A percentile compares a stretch with the other conserved stretches of the same genome.
phyloP scores from a whole-genome alignment of 2,888 invertebrate species.

The Agrotis puta region DNA sequence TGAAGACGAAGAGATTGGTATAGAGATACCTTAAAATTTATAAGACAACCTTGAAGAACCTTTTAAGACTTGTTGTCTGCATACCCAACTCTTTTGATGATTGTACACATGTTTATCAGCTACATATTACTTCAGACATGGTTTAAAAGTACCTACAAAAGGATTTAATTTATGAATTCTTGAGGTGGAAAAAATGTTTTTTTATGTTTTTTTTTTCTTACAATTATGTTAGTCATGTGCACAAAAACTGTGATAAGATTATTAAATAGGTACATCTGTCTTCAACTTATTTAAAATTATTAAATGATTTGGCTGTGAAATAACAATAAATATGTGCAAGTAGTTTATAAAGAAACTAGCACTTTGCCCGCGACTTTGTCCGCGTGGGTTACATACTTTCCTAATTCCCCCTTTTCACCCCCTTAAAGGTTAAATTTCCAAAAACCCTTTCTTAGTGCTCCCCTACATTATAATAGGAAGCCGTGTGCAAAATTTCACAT shows the following conservation, averaged over 20 bases:
- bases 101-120: slow-evolving; percentile 12
- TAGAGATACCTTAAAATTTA: no score
- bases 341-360: neutral
- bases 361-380: no score
- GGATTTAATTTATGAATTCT: neutral
- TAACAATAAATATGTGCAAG: neutral
- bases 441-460: no score
- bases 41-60: no score
- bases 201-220: neutral
- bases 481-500: no score
- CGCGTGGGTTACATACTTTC: no score
- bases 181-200: slow-evolving; percentile 4
- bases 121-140: slow-evolving; percentile 6
- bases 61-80: no score
- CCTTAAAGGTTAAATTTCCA: no score
- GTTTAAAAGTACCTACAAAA: slow-evolving; percentile 2
- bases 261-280: neutral
- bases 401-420: no score
- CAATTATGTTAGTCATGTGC: slow-evolving; percentile 3
- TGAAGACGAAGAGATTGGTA: no score
- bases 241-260: slow-evolving; percentile 17
- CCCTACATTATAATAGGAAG: no score
- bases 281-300: neutral
- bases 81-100: no score
- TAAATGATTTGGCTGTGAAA: neutral